Evolutionary conservation across 2,888 invertebrate species (phyloP).

Genomic region (Hylaea fasciaria): DNA sequence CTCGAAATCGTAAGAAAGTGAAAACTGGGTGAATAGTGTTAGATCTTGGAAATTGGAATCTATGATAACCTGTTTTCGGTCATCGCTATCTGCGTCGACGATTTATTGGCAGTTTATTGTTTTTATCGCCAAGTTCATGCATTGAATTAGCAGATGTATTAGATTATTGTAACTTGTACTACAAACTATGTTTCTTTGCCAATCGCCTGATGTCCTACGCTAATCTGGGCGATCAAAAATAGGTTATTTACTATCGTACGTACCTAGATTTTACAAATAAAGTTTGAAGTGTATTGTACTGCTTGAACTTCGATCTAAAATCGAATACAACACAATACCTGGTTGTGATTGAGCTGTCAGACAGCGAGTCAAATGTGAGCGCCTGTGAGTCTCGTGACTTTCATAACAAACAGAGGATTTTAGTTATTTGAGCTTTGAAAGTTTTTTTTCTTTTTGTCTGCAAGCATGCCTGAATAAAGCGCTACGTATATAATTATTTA

Average conservation of each 20-base stretch:
- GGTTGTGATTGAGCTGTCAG: conserved; percentile 35
- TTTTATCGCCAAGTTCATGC: conserved; percentile 4
- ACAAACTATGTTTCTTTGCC: too few relatives aligned
- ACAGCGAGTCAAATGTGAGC: conserved; percentile 17
- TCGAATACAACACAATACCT: conserved; percentile 21
- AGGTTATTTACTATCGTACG: too few relatives aligned
- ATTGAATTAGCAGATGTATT: conserved; percentile 2
- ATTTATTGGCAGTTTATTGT: conserved; percentile 6
- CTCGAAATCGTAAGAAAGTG: conserved; percentile 67
- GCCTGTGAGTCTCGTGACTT: conserved; percentile 36
- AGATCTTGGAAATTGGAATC: conserved; percentile 24
- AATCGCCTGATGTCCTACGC: too few relatives aligned
- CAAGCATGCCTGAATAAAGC: too few relatives aligned
- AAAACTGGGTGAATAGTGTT: conserved; percentile 60
- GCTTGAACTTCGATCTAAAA: conserved; percentile 15
- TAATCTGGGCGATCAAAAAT: too few relatives aligned
- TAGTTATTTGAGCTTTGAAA: conserved; percentile 13
- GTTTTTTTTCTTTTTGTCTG: conserved; percentile 13
- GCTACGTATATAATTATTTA: too few relatives aligned
- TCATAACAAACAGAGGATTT: conserved; percentile 32
- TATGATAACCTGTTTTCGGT: conserved; percentile 30
- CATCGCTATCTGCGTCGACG: conserved; percentile 3
- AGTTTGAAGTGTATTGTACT: too few relatives aligned
- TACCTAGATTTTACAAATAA: not conserved
- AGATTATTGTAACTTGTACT: too few relatives aligned